These are phyloP conservation scores for Actinia tenebrosa DNA, from an alignment of 64 coral and sea anemone genomes.

Conservation along the genomic window DNA sequence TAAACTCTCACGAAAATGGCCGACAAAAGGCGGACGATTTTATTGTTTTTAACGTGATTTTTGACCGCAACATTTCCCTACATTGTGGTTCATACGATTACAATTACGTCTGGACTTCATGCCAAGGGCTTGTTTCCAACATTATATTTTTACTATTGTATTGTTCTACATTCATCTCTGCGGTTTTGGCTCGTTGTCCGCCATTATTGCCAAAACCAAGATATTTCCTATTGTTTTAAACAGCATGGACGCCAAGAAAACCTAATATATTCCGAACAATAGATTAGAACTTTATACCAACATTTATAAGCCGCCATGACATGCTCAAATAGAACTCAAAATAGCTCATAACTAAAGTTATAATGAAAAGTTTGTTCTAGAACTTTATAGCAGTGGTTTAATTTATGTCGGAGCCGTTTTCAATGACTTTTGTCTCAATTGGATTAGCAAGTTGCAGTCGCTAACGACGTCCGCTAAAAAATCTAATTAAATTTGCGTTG, in stretches of 20 bases:
- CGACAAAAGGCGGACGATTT: not conserved
- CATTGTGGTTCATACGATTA: not conserved
- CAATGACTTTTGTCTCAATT: not conserved
- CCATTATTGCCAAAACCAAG: not conserved
- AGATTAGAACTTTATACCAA: not conserved
- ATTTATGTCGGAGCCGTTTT: not conserved
- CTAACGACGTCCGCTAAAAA: not conserved
- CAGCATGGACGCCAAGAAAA: not conserved
- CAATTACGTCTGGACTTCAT: not conserved
- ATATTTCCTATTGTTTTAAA: not conserved
- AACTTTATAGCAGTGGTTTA: too few relatives aligned
- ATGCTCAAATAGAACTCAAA: too few relatives aligned
- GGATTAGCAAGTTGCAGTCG: not conserved
- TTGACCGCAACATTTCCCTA: not conserved
- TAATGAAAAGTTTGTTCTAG: too few relatives aligned
- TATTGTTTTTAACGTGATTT: not conserved
- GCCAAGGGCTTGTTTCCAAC: not conserved
- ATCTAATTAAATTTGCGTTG: not conserved
- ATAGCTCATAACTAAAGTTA: too few relatives aligned
- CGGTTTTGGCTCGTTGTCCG: constrained; percentile 13
- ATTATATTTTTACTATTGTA: constrained; percentile 2
- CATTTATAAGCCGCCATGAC: not conserved
- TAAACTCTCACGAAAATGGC: not conserved
- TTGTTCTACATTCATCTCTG: not conserved
- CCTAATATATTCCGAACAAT: not conserved